Base-by-base conservation (phyloP, 2,888 invertebrate genomes). In the Orthosia cruda region DNA sequence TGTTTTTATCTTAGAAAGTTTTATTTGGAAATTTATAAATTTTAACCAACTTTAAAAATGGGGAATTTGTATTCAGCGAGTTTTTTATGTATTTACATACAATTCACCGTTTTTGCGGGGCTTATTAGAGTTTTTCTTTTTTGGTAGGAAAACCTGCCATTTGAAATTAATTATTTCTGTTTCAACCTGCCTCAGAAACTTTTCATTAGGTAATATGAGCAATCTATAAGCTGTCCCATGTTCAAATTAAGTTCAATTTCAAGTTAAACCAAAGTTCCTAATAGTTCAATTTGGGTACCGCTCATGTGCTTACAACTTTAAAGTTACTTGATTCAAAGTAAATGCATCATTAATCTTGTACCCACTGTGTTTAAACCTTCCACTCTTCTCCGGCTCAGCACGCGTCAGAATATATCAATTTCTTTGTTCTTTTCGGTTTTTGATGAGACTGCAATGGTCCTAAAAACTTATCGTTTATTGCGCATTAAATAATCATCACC, bases 241-340 rank as follows among this genome's bases (percentile, higher is more conserved):
- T 50, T 61, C 20, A 81, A 80, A 74, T 59, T 40, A 57, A 75
- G 26, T 78, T 45, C 57, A 77, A 77, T 76, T 76, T 58, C 13
- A 76, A 78, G 77, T 78, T 78, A 63, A 15, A 18, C n/a, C 26
- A 62, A 77, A 73, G 47, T 73, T 40, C 64, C 45, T 80, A 83
- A 80, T 80, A 68, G 64, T 68, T 80, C 61, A 68, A 73, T 68
- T 73, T 84, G 49, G 66, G 49, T 63, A 62, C 47, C 26, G 64
- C 80, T 64, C 67, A 65, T 64, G 80, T 64, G 67, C 64, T 84
- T 68, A 45, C 20, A 83, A 83, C 73, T 83, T 83, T 78, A 62
- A 65, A 83, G 64, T 80, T 50, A 62, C 80, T 83, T 32, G 32
- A 68, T 67, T 7, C 47, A 26, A 63, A 71, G 65, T 79, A 64